phyloP scores from a whole-genome alignment of 2,888 invertebrate genomes.

The Meghimatium bilineatum region DNA sequence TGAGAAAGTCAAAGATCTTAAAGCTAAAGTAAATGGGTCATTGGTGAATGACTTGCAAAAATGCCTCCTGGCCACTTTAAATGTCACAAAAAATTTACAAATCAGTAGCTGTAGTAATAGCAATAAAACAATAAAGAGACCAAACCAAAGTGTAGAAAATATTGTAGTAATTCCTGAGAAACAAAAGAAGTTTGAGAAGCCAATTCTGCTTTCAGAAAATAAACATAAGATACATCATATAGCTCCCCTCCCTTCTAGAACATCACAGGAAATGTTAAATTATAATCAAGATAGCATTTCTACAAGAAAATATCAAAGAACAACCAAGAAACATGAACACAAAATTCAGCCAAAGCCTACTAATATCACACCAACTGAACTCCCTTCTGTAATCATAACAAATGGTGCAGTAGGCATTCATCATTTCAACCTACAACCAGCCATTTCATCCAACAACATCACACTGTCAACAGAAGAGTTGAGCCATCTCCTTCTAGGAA shows the following conservation, averaged over 20 bases:
- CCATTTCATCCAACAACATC: background rate
- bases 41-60: constrained; percentile 41
- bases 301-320: constrained; percentile 6
- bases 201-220: background rate
- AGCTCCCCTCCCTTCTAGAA: background rate
- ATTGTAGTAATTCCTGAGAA: background rate
- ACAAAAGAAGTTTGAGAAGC: background rate
- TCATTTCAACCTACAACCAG: background rate
- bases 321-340: constrained; percentile 2
- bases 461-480: background rate
- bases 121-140: constrained; percentile 3
- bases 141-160: background rate
- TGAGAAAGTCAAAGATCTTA: constrained; percentile 41
- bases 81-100: constrained; percentile 25
- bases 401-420: background rate
- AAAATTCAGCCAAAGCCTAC: constrained; percentile 9
- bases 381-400: background rate
- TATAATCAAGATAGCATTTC: background rate
- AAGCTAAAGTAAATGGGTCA: constrained; percentile 24
- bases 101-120: background rate
- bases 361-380: background rate
- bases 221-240: background rate
- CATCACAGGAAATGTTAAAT: constrained; percentile 13
- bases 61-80: constrained; percentile 41
- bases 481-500: constrained; percentile 6